Conservation (phyloP, 2,888 invertebrate species). For the Hydrotaea cyrtoneurina region DNA sequence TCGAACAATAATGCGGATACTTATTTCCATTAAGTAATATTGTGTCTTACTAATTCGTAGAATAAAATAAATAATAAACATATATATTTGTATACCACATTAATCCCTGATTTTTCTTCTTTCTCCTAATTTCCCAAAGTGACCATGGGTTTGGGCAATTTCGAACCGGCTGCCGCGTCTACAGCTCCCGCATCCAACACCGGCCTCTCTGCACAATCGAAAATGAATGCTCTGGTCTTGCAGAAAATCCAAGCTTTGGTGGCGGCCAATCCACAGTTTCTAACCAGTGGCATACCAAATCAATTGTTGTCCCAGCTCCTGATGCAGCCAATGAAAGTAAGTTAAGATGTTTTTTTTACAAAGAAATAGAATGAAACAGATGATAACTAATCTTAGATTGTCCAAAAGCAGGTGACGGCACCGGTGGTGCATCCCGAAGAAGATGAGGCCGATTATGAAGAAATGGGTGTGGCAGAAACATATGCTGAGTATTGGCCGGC, state of each 20-base stretch:
- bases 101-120: slow-evolving; percentile 46
- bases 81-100: not conserved
- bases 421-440: slow-evolving; percentile 82
- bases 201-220: slow-evolving; percentile 71
- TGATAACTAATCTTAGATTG: slow-evolving; percentile 3
- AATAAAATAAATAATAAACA: too few relatives aligned
- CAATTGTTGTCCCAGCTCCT: slow-evolving; percentile 84
- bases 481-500: slow-evolving; percentile 99
- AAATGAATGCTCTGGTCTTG: slow-evolving; percentile 76
- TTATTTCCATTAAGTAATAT: too few relatives aligned
- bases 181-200: slow-evolving; percentile 59
- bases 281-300: slow-evolving; percentile 81
- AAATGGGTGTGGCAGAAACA: slow-evolving; percentile 98
- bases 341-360: not conserved
- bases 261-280: slow-evolving; percentile 79
- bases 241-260: slow-evolving; percentile 80
- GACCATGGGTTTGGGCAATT: slow-evolving; percentile 61
- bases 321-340: slow-evolving; percentile 82
- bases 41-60: too few relatives aligned
- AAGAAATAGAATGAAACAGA: not conserved
- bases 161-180: slow-evolving; percentile 61
- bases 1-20: too few relatives aligned
- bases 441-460: slow-evolving; percentile 95
- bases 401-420: slow-evolving; percentile 44
- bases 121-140: slow-evolving; percentile 38